Base-by-base conservation (phyloP, 64 coral and sea anemone species). In the Dendrophyllia cribrosa region DNA sequence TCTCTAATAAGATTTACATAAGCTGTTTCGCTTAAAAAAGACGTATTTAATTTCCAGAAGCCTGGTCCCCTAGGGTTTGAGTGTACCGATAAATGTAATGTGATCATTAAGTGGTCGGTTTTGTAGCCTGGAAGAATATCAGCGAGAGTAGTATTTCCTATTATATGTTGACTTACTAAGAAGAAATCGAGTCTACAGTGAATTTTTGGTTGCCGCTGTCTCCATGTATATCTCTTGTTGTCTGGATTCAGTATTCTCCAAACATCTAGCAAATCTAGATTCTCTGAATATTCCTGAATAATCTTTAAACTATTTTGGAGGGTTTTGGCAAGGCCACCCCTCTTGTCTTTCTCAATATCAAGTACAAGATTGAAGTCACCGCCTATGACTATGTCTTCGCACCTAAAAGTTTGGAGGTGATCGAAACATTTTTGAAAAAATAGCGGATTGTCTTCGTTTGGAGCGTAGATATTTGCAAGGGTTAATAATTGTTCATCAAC, bases 131-230 rank as follows among this genome's bases (percentile, higher is more conserved):
- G 9, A 19, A 85, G 8, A 10, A 85, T 85, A 69, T 85, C 63
- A 4, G 82, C 20, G 47, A 69, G 14, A 67, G 59, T 48, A 10
- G 68, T 50, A 19, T 63, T 50, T 10, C 55, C 22, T 34, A 70
- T 85, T 4, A 85, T 7, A 9, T 20, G 26, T 85, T 85, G 82
- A 43, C 82, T 85, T 43, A 43, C 45, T 69, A 85, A 63, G 51
- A 85, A 85, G 47, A 85, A 68, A 68, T 85, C 82, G 3, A 85
- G 62, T 25, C 60, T 66, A 85, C 82, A 69, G 21, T 69, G 63
- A 67, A 85, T 50, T 7, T 70, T 69, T 12, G 60, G 63, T 6
- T 60, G 34, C 6, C 45, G 63, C 68, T 66, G 60, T 17, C 62
- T 62, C 82, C 82, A 85, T 13, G 82, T 85, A 19, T 85, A 85